A percentile compares a stretch with the other conserved stretches of the same genome.
Conservation (phyloP, 2,113 vertebrate genomes). For the Scatophagus argus region DNA sequence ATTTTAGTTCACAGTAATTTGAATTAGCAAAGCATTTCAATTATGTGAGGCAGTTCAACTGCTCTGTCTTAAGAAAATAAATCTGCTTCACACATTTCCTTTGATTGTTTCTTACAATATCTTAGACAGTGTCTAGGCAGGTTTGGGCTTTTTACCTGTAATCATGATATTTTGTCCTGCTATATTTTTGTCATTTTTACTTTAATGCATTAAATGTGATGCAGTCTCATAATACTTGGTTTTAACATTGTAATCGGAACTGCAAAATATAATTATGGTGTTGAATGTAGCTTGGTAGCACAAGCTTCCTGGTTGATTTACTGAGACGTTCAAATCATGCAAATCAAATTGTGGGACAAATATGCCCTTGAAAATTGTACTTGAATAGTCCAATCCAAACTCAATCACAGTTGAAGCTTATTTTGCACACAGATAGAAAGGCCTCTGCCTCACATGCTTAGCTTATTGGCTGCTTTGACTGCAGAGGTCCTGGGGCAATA, state of each 20-base stretch:
- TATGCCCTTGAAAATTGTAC: constrained; percentile 29
- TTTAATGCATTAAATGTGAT: constrained; percentile 5
- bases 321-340: constrained; percentile 30
- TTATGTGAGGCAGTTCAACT: not conserved
- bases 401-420: constrained; percentile 41
- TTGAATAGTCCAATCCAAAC: constrained; percentile 19
- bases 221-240: not conserved
- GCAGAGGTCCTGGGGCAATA: constrained; percentile 44
- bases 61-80: not conserved
- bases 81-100: not conserved
- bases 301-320: constrained; percentile 11
- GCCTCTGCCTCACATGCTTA: constrained; percentile 31
- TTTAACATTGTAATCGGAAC: not conserved
- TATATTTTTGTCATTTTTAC: not conserved
- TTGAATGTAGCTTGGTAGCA: constrained; percentile 11
- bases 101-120: not conserved
- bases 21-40: not conserved
- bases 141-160: not conserved
- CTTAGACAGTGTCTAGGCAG: not conserved
- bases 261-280: not conserved
- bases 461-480: constrained; percentile 22
- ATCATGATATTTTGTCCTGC: not conserved
- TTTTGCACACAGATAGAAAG: constrained; percentile 48
- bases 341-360: constrained; percentile 41
- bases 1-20: not conserved